phyloP scores from a whole-genome alignment of 2,888 invertebrate genomes.

The Nomada fucata region DNA sequence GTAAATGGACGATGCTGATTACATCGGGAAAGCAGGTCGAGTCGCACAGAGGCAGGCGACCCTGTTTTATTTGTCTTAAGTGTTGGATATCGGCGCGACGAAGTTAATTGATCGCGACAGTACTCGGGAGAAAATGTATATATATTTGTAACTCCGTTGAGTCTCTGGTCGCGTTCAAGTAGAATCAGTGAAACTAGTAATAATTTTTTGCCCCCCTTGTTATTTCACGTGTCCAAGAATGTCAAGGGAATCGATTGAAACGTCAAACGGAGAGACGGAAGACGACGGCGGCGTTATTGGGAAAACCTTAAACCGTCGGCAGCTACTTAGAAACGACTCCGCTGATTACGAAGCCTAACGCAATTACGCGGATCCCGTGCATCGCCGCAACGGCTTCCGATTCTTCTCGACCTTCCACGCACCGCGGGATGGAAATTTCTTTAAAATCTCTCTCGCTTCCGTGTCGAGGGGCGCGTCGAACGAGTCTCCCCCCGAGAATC shows the following conservation, averaged over 20 bases:
- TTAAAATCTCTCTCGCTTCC: background rate
- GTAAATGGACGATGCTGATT: conserved; percentile 9
- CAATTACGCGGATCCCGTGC: conserved; percentile 55
- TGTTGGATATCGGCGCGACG: conserved; percentile 3
- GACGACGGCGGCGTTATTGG: conserved; percentile 19
- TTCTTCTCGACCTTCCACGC: conserved; percentile 48
- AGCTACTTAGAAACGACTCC: conserved; percentile 42
- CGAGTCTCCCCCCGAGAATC: no score
- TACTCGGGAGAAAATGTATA: background rate
- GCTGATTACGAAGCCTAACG: conserved; percentile 49
- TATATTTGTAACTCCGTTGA: no score
- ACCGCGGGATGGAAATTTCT: conserved; percentile 9
- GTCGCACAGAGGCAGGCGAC: background rate
- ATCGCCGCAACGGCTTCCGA: conserved; percentile 60
- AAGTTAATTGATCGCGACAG: background rate
- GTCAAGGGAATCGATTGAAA: conserved; percentile 3
- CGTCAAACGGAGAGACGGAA: conserved; percentile 5
- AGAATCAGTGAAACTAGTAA: no score
- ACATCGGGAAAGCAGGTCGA: conserved; percentile 1
- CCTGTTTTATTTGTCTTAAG: background rate
- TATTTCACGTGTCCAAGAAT: no score
- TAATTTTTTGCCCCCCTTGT: no score
- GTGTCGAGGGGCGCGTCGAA: no score
- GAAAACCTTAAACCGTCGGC: conserved; percentile 59
- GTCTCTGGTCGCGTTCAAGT: background rate